Evolutionary conservation across 2,113 vertebrate species (phyloP).

Genomic region (Pollachius pollachius): DNA sequence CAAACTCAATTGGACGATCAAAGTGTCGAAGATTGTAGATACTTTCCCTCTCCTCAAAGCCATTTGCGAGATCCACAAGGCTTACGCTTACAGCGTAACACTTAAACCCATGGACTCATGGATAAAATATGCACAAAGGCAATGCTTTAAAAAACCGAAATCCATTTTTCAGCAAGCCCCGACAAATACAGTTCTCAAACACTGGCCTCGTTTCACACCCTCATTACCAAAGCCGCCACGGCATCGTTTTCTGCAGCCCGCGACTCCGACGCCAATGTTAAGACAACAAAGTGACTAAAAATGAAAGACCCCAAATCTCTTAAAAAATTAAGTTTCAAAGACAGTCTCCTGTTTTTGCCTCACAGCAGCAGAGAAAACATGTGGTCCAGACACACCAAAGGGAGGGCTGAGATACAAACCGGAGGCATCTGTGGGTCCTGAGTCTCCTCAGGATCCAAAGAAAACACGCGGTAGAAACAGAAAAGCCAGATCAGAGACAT

Average conservation of each 20-base stretch:
- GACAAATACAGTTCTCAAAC: no score
- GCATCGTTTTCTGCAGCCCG: not conserved
- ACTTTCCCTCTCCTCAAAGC: no score
- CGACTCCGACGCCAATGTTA: not conserved
- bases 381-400: not conserved
- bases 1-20: no score
- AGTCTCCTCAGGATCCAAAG: constrained; percentile 24
- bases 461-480: constrained; percentile 12
- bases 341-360: constrained; percentile 16
- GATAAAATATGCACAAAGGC: no score
- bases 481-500: constrained; percentile 16
- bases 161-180: no score
- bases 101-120: no score
- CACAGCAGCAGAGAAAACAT: constrained; percentile 35
- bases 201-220: no score
- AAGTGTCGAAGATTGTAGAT: no score
- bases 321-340: constrained; percentile 21
- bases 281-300: constrained; percentile 6
- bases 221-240: no score
- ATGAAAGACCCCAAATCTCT: constrained; percentile 5
- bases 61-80: no score
- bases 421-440: constrained; percentile 10
- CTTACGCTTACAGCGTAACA: no score
- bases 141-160: no score
- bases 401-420: not conserved